Base-by-base conservation (phyloP, 2,888 invertebrate genomes). In the Cryptus viduatorius region DNA sequence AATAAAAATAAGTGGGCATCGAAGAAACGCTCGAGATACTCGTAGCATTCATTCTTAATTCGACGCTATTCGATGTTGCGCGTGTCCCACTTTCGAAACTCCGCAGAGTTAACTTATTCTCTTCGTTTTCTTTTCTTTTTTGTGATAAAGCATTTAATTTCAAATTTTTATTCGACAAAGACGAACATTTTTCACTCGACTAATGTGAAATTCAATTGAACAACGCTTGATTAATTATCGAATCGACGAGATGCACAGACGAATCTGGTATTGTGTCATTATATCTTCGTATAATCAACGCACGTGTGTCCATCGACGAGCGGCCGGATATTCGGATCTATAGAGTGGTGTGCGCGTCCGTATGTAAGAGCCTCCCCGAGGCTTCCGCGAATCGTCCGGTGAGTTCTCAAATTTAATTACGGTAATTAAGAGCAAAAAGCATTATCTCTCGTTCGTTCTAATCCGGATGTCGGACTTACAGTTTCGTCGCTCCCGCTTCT, bases 371-470 rank as follows among this genome's bases (percentile, higher is more conserved):
- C 37, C 46, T 37, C 37, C 44, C 76, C 53, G 73, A 61, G 73
- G 59, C 61, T 68, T 14, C 67, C 48, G 59, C 72, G 50, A 78
- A 78, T 73, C 68, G 16, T 37, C 86, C 89, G 92, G 92, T 92
- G 90, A 92, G 92, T 92, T 91, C 88, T 89, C 86, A 87, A 90
- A 90, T 92, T 92, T 91, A 92, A 92, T 92, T 90, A 91, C 89
- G 87, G 89, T 90, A 91, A 91, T 92, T 92, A 91, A 89, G 90
- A 89, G 85, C 88, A 85, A 89, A 91, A 91, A 90, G 91, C 91
- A 89, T 89, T 86, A 88, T 87, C 86, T 86, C 84, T 83, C 59
- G 48, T 44, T 68, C 64, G 10, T 42, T 77, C 80, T 85, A 69
- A 65, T 76, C 71, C 48, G 79, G 65, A 61, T 77, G 46, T 78